Evolutionary conservation across 2,888 invertebrate genomes (phyloP).

Genomic region (Lapara coniferarum): DNA sequence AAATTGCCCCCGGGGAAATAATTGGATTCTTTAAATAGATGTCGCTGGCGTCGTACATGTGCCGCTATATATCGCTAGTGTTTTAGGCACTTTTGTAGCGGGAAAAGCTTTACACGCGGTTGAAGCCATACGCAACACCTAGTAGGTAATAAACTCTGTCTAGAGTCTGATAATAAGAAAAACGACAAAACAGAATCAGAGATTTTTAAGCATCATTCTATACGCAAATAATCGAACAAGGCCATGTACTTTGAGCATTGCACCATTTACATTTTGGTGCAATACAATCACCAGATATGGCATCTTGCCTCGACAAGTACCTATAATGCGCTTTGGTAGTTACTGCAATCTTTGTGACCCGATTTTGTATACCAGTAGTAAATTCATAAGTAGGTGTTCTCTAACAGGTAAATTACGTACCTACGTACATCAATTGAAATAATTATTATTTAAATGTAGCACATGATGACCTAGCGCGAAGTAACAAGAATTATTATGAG

Average conservation of each 20-base stretch:
- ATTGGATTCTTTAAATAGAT: too few relatives aligned
- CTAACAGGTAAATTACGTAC: neutral
- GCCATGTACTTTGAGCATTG: neutral
- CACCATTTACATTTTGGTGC: constrained; percentile 62
- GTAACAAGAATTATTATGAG: too few relatives aligned
- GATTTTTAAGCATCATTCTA: neutral
- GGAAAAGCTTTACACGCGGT: too few relatives aligned
- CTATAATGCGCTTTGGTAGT: constrained; percentile 31
- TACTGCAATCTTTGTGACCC: constrained; percentile 46
- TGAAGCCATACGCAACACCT: too few relatives aligned
- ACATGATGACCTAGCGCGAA: too few relatives aligned
- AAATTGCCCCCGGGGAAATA: too few relatives aligned
- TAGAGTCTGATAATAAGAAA: too few relatives aligned
- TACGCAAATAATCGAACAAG: neutral
- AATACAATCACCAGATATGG: constrained; percentile 48
- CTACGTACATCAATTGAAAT: neutral
- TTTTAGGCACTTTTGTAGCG: too few relatives aligned
- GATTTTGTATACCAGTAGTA: constrained; percentile 35
- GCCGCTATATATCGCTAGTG: too few relatives aligned
- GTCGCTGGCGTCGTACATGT: too few relatives aligned
- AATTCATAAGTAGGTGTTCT: neutral
- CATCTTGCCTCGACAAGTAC: constrained; percentile 44
- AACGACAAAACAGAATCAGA: too few relatives aligned
- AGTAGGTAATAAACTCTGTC: too few relatives aligned
- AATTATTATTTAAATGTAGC: neutral